phyloP scores from a whole-genome alignment of 1,140 invertebrate species.

The Cherax quadricarinatus region DNA sequence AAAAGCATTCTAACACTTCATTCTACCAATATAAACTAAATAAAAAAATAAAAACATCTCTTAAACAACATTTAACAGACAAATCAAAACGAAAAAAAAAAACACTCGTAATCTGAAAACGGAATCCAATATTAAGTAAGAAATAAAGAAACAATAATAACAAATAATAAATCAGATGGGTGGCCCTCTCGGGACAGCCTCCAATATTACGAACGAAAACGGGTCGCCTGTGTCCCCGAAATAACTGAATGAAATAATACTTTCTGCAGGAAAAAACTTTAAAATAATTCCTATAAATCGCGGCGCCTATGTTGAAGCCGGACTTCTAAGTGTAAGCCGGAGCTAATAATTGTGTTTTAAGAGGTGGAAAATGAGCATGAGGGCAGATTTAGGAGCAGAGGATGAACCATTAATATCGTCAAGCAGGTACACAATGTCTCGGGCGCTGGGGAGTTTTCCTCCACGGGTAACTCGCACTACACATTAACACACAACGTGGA shows the following conservation, averaged over 20 bases:
- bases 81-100: too few relatives aligned
- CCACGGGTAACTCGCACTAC: neutral
- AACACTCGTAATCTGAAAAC: too few relatives aligned
- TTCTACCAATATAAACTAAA: too few relatives aligned
- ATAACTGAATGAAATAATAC: conserved; percentile 32
- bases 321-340: conserved; percentile 27
- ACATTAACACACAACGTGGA: neutral
- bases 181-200: too few relatives aligned
- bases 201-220: neutral
- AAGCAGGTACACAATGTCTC: neutral
- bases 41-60: too few relatives aligned
- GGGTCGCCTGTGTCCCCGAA: neutral
- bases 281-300: conserved; percentile 40
- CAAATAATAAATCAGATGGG: too few relatives aligned
- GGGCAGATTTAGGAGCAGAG: conserved; percentile 5
- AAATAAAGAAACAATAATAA: too few relatives aligned
- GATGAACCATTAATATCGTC: conserved; percentile 49
- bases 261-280: conserved; percentile 6
- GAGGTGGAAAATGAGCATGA: conserved; percentile 32
- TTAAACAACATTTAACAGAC: too few relatives aligned
- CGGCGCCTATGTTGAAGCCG: neutral
- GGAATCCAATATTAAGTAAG: too few relatives aligned
- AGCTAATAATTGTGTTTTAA: conserved; percentile 61
- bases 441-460: neutral
- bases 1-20: too few relatives aligned